Percentiles rank a stretch among this genome's conserved stretches.
These are phyloP conservation scores for Clivina fossor DNA, from an alignment of 2,888 invertebrate genomes.

Conservation along the genomic window DNA sequence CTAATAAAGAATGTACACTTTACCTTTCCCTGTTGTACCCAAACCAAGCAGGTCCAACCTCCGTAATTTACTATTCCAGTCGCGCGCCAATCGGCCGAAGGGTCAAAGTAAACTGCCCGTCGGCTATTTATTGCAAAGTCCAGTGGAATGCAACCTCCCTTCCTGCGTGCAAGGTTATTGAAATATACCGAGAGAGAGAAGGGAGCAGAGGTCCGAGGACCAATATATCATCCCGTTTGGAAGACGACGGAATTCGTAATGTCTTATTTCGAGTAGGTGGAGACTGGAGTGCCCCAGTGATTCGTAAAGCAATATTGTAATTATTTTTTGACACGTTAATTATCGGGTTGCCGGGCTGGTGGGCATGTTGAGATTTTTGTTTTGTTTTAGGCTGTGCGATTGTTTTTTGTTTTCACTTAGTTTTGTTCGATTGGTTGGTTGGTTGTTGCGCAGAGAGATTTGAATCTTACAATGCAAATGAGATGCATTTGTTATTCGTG, in stretches of 20 bases:
- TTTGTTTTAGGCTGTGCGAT: too few species aligned
- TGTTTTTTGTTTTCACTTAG: not conserved
- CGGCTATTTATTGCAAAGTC: too few species aligned
- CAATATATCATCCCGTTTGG: too few species aligned
- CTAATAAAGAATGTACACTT: too few species aligned
- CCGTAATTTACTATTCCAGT: too few species aligned
- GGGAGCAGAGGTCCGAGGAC: not conserved
- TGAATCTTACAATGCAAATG: conserved; percentile 26
- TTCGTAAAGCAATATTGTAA: conserved; percentile 17
- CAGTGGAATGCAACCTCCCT: not conserved
- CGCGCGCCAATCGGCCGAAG: too few species aligned
- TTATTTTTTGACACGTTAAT: conserved; percentile 32
- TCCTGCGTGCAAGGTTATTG: conserved; percentile 17
- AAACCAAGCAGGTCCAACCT: too few species aligned
- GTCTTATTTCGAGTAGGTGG: conserved; percentile 2
- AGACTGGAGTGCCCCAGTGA: not conserved
- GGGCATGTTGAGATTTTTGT: too few species aligned
- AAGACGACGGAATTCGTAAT: conserved; percentile 9
- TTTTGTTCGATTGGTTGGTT: conserved; percentile 18
- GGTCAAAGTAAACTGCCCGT: too few species aligned
- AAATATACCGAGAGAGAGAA: conserved; percentile 6
- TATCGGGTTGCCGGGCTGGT: too few species aligned
- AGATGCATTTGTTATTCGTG: conserved; percentile 22
- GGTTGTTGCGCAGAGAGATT: conserved; percentile 2
- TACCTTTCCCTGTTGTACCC: too few species aligned